These are phyloP conservation scores for Nomada ruficornis DNA, from an alignment of 2,888 invertebrate genomes.

Conservation along the genomic window DNA sequence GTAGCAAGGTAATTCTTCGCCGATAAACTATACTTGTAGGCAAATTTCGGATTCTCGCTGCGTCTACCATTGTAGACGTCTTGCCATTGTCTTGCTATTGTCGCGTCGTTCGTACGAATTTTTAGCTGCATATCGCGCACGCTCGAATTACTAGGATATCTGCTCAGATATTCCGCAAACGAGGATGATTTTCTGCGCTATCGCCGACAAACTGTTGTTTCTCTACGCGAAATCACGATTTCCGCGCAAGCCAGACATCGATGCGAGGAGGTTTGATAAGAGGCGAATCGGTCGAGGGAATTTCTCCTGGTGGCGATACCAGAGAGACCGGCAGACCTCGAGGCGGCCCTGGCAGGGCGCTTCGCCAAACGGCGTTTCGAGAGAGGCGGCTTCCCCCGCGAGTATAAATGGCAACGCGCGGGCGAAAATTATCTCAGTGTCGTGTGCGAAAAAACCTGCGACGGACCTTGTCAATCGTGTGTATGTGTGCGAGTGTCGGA, in stretches of 20 bases:
- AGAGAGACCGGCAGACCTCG: slow-evolving; percentile 48
- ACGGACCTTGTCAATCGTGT: slow-evolving; percentile 26
- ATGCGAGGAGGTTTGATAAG: too few relatives aligned
- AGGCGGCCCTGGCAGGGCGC: slow-evolving; percentile 61
- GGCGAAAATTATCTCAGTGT: slow-evolving; percentile 74
- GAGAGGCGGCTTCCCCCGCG: slow-evolving; percentile 53
- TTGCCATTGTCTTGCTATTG: not conserved
- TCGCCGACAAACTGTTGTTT: too few relatives aligned
- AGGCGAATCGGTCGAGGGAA: slow-evolving; percentile 12
- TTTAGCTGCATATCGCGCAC: too few relatives aligned
- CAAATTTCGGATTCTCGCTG: not conserved
- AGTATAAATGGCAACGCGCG: slow-evolving; percentile 71
- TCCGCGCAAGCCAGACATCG: too few relatives aligned
- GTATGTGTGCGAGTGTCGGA: not conserved
- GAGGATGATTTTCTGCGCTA: too few relatives aligned
- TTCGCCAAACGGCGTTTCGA: slow-evolving; percentile 55
- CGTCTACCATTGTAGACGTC: too few relatives aligned
- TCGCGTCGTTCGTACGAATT: not conserved
- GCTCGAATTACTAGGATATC: too few relatives aligned
- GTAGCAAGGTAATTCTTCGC: not conserved
- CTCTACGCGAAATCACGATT: too few relatives aligned
- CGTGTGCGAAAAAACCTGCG: slow-evolving; percentile 68
- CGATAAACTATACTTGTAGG: not conserved
- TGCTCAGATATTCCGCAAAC: too few relatives aligned
- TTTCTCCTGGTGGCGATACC: not conserved